These are phyloP conservation scores for Helicolenus hilgendorfi DNA, from an alignment of 2,797 vertebrate species.

Conservation along the genomic window DNA sequence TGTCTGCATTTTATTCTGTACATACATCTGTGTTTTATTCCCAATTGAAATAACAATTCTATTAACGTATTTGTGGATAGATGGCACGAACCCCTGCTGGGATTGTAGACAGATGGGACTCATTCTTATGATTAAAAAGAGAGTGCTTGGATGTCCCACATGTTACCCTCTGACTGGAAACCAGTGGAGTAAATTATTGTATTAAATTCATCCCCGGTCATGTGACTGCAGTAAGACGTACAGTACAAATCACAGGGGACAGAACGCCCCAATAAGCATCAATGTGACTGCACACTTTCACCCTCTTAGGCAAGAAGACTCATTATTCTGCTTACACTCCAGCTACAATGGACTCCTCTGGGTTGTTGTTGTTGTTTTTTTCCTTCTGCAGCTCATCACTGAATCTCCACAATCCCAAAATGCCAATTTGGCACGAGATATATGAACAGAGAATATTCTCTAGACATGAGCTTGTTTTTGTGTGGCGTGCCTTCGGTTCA, in stretches of 20 bases:
- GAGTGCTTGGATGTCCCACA: conserved; percentile 19
- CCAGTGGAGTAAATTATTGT: conserved; percentile 57
- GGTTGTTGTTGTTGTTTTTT: not conserved
- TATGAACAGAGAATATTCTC: not conserved
- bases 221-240: conserved; percentile 49
- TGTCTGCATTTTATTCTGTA: conserved; percentile 50
- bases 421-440: conserved; percentile 18
- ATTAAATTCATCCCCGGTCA: conserved; percentile 60
- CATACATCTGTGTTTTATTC: conserved; percentile 47
- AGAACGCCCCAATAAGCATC: conserved; percentile 80
- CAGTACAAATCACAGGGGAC: conserved; percentile 47
- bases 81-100: not conserved
- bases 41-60: conserved; percentile 48
- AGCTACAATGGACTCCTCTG: conserved; percentile 31
- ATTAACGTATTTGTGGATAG: conserved; percentile 23
- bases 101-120: conserved; percentile 66
- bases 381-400: conserved; percentile 29
- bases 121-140: conserved; percentile 65
- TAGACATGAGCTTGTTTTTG: not conserved
- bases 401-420: conserved; percentile 26
- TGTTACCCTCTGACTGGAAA: conserved; percentile 45
- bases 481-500: not conserved
- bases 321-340: conserved; percentile 65
- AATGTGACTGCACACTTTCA: conserved; percentile 61
- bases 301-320: conserved; percentile 73